A percentile compares a stretch with the other conserved stretches of the same genome.
phyloP scores from a whole-genome alignment of 2,113 vertebrate genomes.

The Paratilapia polleni region DNA sequence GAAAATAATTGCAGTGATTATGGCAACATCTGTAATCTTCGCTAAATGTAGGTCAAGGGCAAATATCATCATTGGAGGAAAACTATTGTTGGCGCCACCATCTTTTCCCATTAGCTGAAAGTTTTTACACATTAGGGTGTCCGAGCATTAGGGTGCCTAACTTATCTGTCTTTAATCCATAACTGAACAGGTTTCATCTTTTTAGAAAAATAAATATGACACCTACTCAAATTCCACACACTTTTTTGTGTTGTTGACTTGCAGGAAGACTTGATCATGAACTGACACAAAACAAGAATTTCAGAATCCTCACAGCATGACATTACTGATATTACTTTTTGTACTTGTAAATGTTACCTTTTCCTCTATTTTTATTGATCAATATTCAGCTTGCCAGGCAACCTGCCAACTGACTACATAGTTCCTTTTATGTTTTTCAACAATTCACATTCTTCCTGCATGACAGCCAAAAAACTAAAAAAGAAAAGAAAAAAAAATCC shows the following conservation, averaged over 20 bases:
- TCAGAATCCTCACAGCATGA: neutral
- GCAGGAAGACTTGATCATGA: neutral
- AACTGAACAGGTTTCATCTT: neutral
- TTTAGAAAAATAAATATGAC: neutral
- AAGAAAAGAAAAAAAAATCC: neutral
- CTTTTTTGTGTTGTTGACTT: neutral
- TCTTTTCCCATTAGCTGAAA: slow-evolving; percentile 25
- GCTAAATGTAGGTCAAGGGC: slow-evolving; percentile 65
- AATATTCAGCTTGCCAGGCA: slow-evolving; percentile 4
- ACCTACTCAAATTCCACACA: neutral
- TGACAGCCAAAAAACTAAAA: neutral
- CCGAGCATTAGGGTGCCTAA: neutral
- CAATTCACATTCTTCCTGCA: neutral
- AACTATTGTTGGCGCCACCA: neutral
- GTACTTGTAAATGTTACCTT: neutral
- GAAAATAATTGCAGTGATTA: slow-evolving; percentile 74
- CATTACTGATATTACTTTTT: neutral
- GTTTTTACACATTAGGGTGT: neutral
- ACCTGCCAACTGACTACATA: neutral
- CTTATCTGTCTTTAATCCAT: neutral
- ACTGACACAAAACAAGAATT: neutral
- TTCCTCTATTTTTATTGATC: neutral
- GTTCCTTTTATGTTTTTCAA: neutral
- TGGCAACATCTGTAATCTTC: slow-evolving; percentile 63
- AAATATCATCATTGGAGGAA: slow-evolving; percentile 34